Base-by-base conservation (phyloP, 92 coral and sea anemone species). In the Heteractis magnifica region DNA sequence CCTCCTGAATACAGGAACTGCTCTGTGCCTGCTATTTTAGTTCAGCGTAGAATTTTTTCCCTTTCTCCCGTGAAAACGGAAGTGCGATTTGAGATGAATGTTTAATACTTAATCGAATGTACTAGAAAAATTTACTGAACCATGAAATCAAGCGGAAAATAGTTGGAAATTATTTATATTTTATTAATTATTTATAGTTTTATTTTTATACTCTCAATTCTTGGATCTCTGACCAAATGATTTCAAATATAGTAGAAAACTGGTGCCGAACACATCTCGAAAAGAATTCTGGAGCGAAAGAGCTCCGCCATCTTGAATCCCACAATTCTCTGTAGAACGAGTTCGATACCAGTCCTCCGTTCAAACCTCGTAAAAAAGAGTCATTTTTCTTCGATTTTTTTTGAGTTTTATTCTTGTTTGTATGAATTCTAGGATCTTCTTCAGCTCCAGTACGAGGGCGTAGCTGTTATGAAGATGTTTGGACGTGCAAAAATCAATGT, bases 381-480 rank as follows among this genome's bases (percentile, higher is more conserved):
- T 19, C 21, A 4, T 60, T 19, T 5, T 5, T 23, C 73, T 34
- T 52, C 62, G 6, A 77, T 21, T 49, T 12, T 12, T 44, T 76
- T 8, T 76, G 8, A n/a, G 11, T 51, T 48, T 26, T 50, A 6
- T 55, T 53, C 11, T 34, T 51, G 15, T 56, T 65, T 26, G 19
- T 68, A 4, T 20, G 15, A 6, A 8, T 68, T 79, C 62, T 88
- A 95, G 99, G 99, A 97, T 80, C 92, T 97, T 71, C 94, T 97
- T 49, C 99, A 97, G 78, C 92, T 97, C 13, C 99, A 97, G 49
- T 97, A 94, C 83, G 99, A 97, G 82, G 99, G 99, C 20, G 99
- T 97, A 8, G 99, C 99, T n/a, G 99, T 97, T 14, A 97, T 97
- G 99, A 97, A 97, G 93, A 97, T 97, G 99, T 97, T 97, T 77